Conservation (phyloP, 2,888 invertebrate species). For the Heliconius ismenius region DNA sequence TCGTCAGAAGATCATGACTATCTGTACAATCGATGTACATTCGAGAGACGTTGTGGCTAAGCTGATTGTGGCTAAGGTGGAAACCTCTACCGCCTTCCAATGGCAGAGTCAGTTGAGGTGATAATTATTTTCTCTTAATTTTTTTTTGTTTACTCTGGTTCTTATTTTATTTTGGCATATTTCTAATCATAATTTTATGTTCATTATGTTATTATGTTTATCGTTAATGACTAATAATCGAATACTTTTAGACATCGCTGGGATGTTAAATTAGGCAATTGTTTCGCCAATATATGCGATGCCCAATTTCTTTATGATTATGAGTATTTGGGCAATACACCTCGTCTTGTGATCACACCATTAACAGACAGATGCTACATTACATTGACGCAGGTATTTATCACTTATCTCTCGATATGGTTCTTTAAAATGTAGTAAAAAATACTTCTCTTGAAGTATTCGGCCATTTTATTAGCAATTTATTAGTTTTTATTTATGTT, state of each 20-base stretch:
- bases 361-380: slow-evolving; percentile 97
- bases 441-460: neutral
- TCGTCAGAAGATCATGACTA: slow-evolving; percentile 97
- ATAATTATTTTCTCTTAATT: neutral
- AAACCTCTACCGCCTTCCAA: slow-evolving; percentile 89
- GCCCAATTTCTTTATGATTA: slow-evolving; percentile 95
- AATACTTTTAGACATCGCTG: slow-evolving; percentile 84
- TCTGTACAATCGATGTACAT: slow-evolving; percentile 97
- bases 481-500: neutral
- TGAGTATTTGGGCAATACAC: slow-evolving; percentile 96
- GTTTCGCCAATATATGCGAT: slow-evolving; percentile 96
- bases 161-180: neutral
- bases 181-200: neutral
- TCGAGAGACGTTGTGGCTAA: slow-evolving; percentile 96
- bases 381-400: slow-evolving; percentile 90
- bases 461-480: neutral
- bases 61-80: slow-evolving; percentile 91
- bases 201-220: neutral
- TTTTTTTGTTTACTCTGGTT: neutral
- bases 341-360: slow-evolving; percentile 96
- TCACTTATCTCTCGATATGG: neutral
- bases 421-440: neutral
- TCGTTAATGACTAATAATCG: neutral
- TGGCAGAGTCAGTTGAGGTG: slow-evolving; percentile 94
- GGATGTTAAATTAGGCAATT: slow-evolving; percentile 90